These are phyloP conservation scores for Ctenicera cuprea DNA, from an alignment of 2,888 invertebrate species.

Conservation along the genomic window DNA sequence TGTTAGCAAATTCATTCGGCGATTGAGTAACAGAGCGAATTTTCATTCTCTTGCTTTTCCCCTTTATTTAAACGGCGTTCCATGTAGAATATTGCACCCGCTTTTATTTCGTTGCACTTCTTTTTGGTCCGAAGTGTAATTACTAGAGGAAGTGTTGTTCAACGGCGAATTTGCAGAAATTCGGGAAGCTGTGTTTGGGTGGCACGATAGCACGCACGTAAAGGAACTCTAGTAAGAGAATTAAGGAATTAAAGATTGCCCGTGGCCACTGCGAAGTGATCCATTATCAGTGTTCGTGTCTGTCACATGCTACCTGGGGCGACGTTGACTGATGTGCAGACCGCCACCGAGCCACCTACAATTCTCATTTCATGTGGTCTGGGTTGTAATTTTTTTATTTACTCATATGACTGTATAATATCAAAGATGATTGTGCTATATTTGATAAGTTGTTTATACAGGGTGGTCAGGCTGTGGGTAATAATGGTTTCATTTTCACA, in stretches of 20 bases:
- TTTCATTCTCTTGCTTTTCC: constrained; percentile 15
- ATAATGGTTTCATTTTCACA: no score
- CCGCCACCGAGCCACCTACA: constrained; percentile 55
- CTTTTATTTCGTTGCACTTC: no score
- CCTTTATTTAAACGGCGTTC: neutral
- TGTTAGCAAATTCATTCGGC: constrained; percentile 57
- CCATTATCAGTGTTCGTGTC: constrained; percentile 67
- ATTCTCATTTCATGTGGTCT: constrained; percentile 29
- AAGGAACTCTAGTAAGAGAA: constrained; percentile 55
- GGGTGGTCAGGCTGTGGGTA: neutral
- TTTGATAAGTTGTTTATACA: no score
- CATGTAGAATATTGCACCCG: no score
- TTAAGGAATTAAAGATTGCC: constrained; percentile 63
- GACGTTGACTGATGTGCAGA: constrained; percentile 66
- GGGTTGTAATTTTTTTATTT: constrained; percentile 4
- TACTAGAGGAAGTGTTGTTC: neutral
- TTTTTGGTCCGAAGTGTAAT: neutral
- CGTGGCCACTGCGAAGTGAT: constrained; percentile 63
- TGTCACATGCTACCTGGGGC: constrained; percentile 62
- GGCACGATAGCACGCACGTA: constrained; percentile 57
- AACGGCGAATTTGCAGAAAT: neutral
- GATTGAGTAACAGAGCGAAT: neutral
- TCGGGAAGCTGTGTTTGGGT: constrained; percentile 26
- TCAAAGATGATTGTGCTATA: neutral
- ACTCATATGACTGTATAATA: constrained; percentile 2